These are phyloP conservation scores for Oscheius sp. DNA, from an alignment of 2,888 invertebrate species.

Conservation along the genomic window DNA sequence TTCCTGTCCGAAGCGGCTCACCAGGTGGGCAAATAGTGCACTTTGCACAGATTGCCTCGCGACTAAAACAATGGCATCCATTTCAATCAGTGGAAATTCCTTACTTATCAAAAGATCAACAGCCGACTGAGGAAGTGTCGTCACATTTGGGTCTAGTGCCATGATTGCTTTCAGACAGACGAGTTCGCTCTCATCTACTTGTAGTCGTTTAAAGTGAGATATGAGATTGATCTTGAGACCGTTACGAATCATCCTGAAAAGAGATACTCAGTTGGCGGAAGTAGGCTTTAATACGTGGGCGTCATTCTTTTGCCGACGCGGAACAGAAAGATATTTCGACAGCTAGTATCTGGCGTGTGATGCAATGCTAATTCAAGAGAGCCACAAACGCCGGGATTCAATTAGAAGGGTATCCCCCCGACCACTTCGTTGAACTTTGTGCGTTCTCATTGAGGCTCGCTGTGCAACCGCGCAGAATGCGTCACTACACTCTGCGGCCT, in stretches of 20 bases:
- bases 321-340: too few relatives aligned
- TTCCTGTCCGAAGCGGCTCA: constrained; percentile 30
- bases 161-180: constrained; percentile 66
- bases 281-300: too few relatives aligned
- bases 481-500: constrained; percentile 26
- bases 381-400: constrained; percentile 13
- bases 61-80: constrained; percentile 17
- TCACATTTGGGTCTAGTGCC: constrained; percentile 63
- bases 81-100: not conserved
- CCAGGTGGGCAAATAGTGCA: constrained; percentile 60
- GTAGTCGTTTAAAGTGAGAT: constrained; percentile 43
- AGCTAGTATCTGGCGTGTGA: too few relatives aligned
- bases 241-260: constrained; percentile 47
- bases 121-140: constrained; percentile 41
- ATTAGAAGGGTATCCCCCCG: constrained; percentile 29
- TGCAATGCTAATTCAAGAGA: constrained; percentile 10
- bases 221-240: constrained; percentile 50
- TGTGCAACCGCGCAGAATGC: constrained; percentile 27
- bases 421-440: constrained; percentile 24
- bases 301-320: too few relatives aligned
- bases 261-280: too few relatives aligned
- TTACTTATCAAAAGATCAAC: constrained; percentile 28
- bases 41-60: constrained; percentile 64
- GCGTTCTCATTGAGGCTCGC: constrained; percentile 24
- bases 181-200: constrained; percentile 57